Evolutionary conservation across 2,113 vertebrate genomes (phyloP), one percentile per base, ranked within the genome.

Genomic region (Lagopus leucura): DNA sequence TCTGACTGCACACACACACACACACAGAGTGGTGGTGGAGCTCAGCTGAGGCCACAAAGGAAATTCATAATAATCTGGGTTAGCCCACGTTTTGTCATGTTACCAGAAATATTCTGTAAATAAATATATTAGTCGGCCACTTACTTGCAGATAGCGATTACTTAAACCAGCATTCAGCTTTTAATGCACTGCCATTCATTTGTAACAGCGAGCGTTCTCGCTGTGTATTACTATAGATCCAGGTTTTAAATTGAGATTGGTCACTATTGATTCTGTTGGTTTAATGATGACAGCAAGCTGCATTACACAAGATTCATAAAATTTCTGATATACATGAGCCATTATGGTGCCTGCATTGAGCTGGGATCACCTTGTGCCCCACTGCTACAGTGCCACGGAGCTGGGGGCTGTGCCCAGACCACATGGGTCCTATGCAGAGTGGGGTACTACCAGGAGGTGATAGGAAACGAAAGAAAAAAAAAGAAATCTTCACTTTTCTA

Each of bases 71-170:
- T 61, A 38, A 10, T 11, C 57, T 2, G 3, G 38, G 43, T 69
- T 21, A 67, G 69, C 65, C 76, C 76, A 32, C 27, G 0, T 71
- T 78, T 83, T 75, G 80, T 70, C 76, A 27, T 0, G 17, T 36
- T 82, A 82, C 88, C 48, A 86, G 65, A 94, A 84, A 42, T 28
- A 84, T 8, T 12, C 80, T 65, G 71, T 61, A 94, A 89, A 75
- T 86, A 90, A 78, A 79, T 69, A 14, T 8, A 86, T 90, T 92
- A 75, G 75, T 60, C 47, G 61, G 40, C 43, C 74, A 34, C 48
- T 87, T 91, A 72, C 66, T 75, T 17, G 43, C 4, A 82, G 63
- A 38, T 12, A 84, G 74, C 86, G 57, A 58, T 82, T 61, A 20
- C 73, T 69, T 57, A 71, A 27, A 50, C 65, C 57, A 72, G 76